phyloP scores from a whole-genome alignment of 2,888 invertebrate species.

The Synanthedon formicaeformis region DNA sequence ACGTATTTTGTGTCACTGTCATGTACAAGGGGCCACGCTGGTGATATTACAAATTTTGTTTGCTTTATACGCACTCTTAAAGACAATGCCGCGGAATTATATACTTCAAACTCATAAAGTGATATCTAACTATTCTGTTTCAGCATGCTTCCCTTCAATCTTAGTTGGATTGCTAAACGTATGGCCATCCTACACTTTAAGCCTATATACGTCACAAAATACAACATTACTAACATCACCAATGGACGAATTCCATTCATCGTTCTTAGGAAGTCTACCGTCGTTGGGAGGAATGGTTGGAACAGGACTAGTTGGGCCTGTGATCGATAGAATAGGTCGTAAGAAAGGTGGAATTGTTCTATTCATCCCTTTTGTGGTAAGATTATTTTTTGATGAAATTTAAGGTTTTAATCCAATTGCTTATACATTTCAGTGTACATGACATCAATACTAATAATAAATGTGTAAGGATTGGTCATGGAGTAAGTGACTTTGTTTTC shows the following conservation, averaged over 20 bases:
- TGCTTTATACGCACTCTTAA: too few relatives aligned
- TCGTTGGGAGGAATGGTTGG: constrained; percentile 66
- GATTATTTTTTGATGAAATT: constrained; percentile 8
- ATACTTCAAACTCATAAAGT: too few relatives aligned
- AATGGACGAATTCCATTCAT: constrained; percentile 55
- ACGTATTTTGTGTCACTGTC: too few relatives aligned
- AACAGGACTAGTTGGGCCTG: constrained; percentile 48
- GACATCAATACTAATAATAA: too few relatives aligned
- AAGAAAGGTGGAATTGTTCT: constrained; percentile 63
- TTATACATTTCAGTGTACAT: too few relatives aligned
- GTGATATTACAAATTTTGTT: too few relatives aligned
- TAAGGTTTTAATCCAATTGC: not conserved
- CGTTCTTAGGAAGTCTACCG: constrained; percentile 68
- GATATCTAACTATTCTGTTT: constrained; percentile 5
- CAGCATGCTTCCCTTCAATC: constrained; percentile 37
- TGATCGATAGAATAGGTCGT: constrained; percentile 65
- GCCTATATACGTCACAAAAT: constrained; percentile 39
- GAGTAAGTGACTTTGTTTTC: too few relatives aligned
- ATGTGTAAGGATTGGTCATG: too few relatives aligned
- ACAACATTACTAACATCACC: constrained; percentile 49
- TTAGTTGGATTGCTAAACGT: constrained; percentile 50
- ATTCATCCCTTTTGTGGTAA: constrained; percentile 60
- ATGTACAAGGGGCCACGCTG: too few relatives aligned
- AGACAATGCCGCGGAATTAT: too few relatives aligned
- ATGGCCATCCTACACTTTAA: constrained; percentile 71